Percentiles rank a stretch among this genome's conserved stretches.
These are phyloP conservation scores for Corythoichthys haematopterus DNA, from an alignment of 2,113 vertebrate genomes.

Conservation along the genomic window DNA sequence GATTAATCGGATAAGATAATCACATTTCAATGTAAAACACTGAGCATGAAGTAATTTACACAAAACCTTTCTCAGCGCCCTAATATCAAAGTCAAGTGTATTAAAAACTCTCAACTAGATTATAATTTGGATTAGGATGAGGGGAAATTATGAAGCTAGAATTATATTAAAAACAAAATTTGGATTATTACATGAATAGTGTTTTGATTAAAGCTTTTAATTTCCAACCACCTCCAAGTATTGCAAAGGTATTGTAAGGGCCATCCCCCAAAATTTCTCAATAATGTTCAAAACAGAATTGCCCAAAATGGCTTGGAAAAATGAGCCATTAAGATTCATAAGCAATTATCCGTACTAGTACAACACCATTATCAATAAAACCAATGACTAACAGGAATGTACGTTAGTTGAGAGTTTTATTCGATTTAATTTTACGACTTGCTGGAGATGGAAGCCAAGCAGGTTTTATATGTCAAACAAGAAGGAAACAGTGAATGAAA, in stretches of 20 bases:
- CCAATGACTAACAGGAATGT: not conserved
- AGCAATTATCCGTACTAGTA: not conserved
- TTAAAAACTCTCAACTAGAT: not conserved
- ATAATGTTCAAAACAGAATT: not conserved
- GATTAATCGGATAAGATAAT: constrained; percentile 17
- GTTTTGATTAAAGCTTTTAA: not conserved
- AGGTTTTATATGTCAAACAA: constrained; percentile 35
- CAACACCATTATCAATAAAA: not conserved
- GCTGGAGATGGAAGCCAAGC: constrained; percentile 14
- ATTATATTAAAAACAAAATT: not conserved
- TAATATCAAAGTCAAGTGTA: not conserved
- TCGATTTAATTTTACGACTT: constrained; percentile 8
- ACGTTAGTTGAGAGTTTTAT: not conserved
- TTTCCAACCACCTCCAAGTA: not conserved
- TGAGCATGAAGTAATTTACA: not conserved
- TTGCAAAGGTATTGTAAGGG: not conserved
- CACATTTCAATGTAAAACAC: constrained; percentile 1
- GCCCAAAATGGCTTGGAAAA: not conserved
- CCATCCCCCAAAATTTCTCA: not conserved
- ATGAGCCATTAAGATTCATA: not conserved
- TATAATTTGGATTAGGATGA: not conserved
- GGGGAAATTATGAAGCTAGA: not conserved
- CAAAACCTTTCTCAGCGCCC: not conserved
- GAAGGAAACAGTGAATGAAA: constrained; percentile 31
- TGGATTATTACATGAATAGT: not conserved